Evolutionary conservation across 1,140 invertebrate genomes (phyloP).

Genomic region (Penaeus japonicus): DNA sequence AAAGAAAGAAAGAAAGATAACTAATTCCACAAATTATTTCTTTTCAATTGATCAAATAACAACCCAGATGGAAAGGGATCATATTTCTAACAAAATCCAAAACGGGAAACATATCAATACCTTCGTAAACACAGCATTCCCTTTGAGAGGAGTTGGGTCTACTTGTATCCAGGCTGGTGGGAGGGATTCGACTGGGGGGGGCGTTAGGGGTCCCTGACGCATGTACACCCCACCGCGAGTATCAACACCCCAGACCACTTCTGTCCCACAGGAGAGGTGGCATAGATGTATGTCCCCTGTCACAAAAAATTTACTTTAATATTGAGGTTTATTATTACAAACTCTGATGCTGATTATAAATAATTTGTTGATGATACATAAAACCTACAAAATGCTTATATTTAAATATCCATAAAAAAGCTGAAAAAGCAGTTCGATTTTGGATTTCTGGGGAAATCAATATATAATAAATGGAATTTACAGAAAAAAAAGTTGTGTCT

Average conservation of each 20-base stretch:
- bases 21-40: background rate
- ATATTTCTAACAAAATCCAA: background rate
- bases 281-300: constrained; percentile 65
- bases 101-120: constrained; percentile 11
- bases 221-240: constrained; percentile 66
- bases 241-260: constrained; percentile 69
- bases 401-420: too few relatives aligned
- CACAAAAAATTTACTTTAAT: constrained; percentile 35
- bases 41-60: background rate
- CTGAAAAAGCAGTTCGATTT: too few relatives aligned
- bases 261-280: constrained; percentile 66
- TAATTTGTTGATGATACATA: background rate
- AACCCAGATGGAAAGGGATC: background rate
- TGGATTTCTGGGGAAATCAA: too few relatives aligned
- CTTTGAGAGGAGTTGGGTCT: constrained; percentile 58
- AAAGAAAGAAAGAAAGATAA: background rate
- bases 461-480: too few relatives aligned
- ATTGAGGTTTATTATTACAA: background rate
- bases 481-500: too few relatives aligned
- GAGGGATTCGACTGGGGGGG: constrained; percentile 64
- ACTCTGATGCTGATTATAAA: background rate
- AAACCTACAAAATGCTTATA: background rate
- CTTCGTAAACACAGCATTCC: constrained; percentile 61
- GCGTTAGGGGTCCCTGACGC: constrained; percentile 66
- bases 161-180: constrained; percentile 69